These are phyloP conservation scores for Homalodisca vitripennis DNA, from an alignment of 1,140 invertebrate genomes.

Conservation along the genomic window DNA sequence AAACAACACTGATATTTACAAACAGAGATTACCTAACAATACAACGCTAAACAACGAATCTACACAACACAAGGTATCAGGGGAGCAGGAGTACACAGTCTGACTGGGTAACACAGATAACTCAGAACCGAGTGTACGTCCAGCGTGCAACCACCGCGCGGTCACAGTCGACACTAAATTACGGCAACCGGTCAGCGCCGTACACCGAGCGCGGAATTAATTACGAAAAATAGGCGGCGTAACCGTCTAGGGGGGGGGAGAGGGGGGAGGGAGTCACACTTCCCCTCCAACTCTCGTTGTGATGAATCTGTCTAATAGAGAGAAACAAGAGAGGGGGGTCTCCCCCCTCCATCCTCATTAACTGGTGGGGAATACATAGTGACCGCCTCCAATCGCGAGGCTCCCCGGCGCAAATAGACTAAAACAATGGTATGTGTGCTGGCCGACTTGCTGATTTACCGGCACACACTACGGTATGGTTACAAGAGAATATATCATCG, in stretches of 20 bases:
- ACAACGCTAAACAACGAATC: background rate
- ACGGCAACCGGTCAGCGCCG: background rate
- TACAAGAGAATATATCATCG: too few relatives aligned
- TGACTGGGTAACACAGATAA: background rate
- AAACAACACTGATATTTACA: background rate
- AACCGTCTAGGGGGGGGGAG: background rate
- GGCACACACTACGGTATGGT: too few relatives aligned
- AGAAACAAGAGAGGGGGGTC: background rate
- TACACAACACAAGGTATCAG: background rate
- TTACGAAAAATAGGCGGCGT: conserved; percentile 28
- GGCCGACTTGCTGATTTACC: too few relatives aligned
- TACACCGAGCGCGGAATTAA: conserved; percentile 1
- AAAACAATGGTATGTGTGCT: conserved; percentile 27
- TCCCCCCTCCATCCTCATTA: conserved; percentile 19
- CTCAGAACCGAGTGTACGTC: background rate
- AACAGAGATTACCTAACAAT: background rate
- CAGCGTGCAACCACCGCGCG: background rate
- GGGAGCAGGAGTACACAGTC: background rate
- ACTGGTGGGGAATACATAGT: conserved; percentile 26
- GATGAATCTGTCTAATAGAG: conserved; percentile 28
- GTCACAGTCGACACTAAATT: conserved; percentile 24
- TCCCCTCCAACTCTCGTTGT: background rate
- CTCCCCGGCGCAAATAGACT: conserved; percentile 7
- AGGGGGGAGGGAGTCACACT: background rate
- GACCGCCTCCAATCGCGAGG: conserved; percentile 9